phyloP scores from a whole-genome alignment of 2,113 vertebrate species.

The Oncorhynchus nerka region DNA sequence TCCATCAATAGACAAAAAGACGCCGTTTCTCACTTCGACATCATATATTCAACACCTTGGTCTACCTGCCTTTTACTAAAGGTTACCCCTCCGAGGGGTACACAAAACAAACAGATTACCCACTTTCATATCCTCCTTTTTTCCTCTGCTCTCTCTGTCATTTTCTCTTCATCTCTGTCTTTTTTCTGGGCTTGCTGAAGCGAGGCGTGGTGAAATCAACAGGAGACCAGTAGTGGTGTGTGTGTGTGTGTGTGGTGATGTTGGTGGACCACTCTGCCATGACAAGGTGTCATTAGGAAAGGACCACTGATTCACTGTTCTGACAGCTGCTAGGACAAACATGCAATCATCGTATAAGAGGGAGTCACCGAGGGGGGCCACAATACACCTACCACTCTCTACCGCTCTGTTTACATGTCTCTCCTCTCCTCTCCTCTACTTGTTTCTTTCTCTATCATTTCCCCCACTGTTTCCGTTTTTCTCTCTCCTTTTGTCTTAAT shows the following conservation, averaged over 20 bases:
- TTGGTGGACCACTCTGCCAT: constrained; percentile 73
- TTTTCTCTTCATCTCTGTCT: constrained; percentile 42
- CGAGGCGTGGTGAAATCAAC: constrained; percentile 83
- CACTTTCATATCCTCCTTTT: constrained; percentile 71
- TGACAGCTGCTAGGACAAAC: constrained; percentile 92
- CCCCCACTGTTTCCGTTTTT: not conserved
- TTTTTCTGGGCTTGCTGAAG: constrained; percentile 51
- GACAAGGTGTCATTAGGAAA: constrained; percentile 96
- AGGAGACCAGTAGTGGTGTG: constrained; percentile 75
- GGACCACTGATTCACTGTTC: constrained; percentile 88
- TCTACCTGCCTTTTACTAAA: constrained; percentile 37
- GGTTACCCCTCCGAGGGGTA: constrained; percentile 41
- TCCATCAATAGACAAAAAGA: not conserved
- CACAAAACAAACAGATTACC: not conserved
- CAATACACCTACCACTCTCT: not conserved
- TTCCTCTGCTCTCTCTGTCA: constrained; percentile 36
- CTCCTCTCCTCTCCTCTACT: not conserved
- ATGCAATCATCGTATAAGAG: constrained; percentile 98
- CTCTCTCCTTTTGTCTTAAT: constrained; percentile 4
- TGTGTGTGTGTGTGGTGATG: constrained; percentile 37
- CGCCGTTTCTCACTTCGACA: constrained; percentile 11
- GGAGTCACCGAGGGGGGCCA: constrained; percentile 75
- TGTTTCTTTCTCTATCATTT: not conserved
- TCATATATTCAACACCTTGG: constrained; percentile 47
- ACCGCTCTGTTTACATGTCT: not conserved